Evolutionary conservation across 2,888 invertebrate genomes (phyloP).

Genomic region (Diadegma fenestrale): DNA sequence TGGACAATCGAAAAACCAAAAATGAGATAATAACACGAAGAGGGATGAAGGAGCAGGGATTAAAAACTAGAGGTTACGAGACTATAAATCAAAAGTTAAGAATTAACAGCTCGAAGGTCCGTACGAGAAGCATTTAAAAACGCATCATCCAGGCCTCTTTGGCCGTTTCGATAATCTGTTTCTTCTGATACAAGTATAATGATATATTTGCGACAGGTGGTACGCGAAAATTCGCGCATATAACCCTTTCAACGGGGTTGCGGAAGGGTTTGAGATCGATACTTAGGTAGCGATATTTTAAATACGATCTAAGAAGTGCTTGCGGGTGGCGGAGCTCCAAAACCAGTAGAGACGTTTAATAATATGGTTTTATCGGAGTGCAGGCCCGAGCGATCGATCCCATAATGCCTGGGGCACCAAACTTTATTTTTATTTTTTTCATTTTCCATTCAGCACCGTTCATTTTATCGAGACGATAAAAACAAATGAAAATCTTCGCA

Average conservation of each 20-base stretch:
- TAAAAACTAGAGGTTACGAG: conserved; percentile 63
- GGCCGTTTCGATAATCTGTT: conserved; percentile 55
- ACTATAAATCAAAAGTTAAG: conserved; percentile 79
- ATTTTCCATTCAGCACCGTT: conserved; percentile 50
- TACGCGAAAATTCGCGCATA: conserved; percentile 56
- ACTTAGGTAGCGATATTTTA: conserved; percentile 6
- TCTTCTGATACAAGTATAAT: conserved; percentile 84
- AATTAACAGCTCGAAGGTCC: conserved; percentile 52
- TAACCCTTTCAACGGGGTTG: conserved; percentile 41
- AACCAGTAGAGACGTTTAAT: conserved; percentile 77
- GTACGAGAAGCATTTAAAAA: conserved; percentile 79
- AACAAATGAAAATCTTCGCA: neutral
- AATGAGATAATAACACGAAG: conserved; percentile 30
- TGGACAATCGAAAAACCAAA: neutral
- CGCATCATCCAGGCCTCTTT: conserved; percentile 74
- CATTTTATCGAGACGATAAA: neutral
- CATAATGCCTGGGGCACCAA: conserved; percentile 76
- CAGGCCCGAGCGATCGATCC: conserved; percentile 78
- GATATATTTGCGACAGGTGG: conserved; percentile 75
- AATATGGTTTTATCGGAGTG: conserved; percentile 81
- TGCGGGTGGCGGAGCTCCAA: conserved; percentile 75
- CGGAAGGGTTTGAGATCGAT: conserved; percentile 8
- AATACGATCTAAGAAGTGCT: conserved; percentile 64
- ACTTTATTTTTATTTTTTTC: conserved; percentile 65
- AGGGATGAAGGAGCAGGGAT: conserved; percentile 29